Percentiles rank a stretch among this genome's conserved stretches.
phyloP scores from a whole-genome alignment of 2,888 invertebrate genomes.

The Ormyrus rosae region DNA sequence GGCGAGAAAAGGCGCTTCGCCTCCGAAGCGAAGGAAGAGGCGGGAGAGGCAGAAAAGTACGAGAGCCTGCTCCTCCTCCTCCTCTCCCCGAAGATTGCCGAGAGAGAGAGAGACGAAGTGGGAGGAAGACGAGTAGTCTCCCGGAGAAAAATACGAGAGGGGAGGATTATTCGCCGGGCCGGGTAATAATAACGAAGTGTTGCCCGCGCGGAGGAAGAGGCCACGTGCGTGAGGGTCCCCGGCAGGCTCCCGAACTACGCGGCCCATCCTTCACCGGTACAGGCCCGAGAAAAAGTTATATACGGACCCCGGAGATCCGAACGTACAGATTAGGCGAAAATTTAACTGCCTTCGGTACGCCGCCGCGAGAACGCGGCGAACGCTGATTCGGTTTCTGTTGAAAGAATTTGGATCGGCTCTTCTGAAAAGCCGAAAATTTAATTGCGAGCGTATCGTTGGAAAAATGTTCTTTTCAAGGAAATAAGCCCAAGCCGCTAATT shows the following conservation, averaged over 20 bases:
- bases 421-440: no score
- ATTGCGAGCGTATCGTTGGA: no score
- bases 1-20: neutral
- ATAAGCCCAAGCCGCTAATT: no score
- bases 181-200: slow-evolving; percentile 35
- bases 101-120: neutral
- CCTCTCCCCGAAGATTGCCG: slow-evolving; percentile 5
- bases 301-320: slow-evolving; percentile 2
- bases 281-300: slow-evolving; percentile 41
- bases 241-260: slow-evolving; percentile 58
- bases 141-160: slow-evolving; percentile 1
- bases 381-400: neutral
- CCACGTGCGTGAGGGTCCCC: slow-evolving; percentile 14
- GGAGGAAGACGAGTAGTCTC: slow-evolving; percentile 8
- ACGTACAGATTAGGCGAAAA: slow-evolving; percentile 28
- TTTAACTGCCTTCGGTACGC: neutral
- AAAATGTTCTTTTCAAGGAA: no score
- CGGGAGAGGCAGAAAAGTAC: no score
- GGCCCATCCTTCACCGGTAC: slow-evolving; percentile 55
- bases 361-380: neutral
- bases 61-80: no score
- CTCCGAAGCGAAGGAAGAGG: neutral
- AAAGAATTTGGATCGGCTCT: neutral
- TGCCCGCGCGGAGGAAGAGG: neutral
- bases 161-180: slow-evolving; percentile 19